phyloP scores from a whole-genome alignment of 2,113 vertebrate species.

The Dromaius novaehollandiae region DNA sequence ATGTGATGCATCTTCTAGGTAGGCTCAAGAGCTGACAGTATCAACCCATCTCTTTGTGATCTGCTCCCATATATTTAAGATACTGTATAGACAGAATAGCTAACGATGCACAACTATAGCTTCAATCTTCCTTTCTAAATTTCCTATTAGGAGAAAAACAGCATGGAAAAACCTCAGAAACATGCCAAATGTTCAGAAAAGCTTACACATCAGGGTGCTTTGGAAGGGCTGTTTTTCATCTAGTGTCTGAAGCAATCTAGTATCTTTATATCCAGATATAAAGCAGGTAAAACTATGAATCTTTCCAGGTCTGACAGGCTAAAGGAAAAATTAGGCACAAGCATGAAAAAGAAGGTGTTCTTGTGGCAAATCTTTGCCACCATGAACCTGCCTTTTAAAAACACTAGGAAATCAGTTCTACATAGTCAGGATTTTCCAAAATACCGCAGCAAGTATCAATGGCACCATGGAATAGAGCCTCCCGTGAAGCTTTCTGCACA shows the following conservation, averaged over 20 bases:
- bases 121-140: not conserved
- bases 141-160: not conserved
- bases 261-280: not conserved
- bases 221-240: not conserved
- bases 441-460: not conserved
- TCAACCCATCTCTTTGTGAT: not conserved
- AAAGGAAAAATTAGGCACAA: not conserved
- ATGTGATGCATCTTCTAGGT: fast-evolving
- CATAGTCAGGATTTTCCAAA: not conserved
- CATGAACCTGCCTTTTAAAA: not conserved
- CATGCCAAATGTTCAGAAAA: not conserved
- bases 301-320: not conserved
- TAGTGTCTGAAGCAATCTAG: not conserved
- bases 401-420: fast-evolving
- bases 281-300: not conserved
- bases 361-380: not conserved
- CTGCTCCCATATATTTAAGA: not conserved
- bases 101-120: not conserved
- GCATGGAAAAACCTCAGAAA: not conserved
- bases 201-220: not conserved
- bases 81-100: not conserved
- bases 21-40: not conserved
- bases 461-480: not conserved
- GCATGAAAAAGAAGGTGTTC: not conserved
- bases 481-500: not conserved